phyloP scores from a whole-genome alignment of 2,888 invertebrate genomes.

The Tridacna gigas region DNA sequence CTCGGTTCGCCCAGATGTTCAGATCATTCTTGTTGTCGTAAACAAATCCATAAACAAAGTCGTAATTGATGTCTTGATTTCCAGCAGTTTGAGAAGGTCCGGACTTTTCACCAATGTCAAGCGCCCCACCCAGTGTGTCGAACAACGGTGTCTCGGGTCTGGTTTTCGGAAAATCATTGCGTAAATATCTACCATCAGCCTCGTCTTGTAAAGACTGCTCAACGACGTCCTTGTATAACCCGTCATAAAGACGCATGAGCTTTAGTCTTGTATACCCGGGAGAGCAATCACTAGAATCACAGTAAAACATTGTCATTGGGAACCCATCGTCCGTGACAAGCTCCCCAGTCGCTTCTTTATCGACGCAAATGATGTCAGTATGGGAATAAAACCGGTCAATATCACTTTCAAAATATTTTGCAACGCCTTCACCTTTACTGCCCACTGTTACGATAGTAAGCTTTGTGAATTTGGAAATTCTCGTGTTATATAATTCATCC shows the following conservation, averaged over 20 bases:
- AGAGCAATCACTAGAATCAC: background rate
- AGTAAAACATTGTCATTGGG: background rate
- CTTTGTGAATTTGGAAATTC: background rate
- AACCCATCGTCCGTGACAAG: background rate
- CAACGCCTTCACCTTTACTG: conserved; percentile 8
- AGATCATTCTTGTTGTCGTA: background rate
- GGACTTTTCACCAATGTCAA: background rate
- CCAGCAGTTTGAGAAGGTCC: background rate
- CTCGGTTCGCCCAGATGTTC: background rate
- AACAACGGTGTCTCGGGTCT: background rate
- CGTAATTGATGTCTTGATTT: conserved; percentile 1
- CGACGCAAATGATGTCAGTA: background rate
- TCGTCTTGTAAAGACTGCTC: background rate
- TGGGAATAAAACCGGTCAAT: background rate
- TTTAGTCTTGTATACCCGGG: conserved; percentile 4
- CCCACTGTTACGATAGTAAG: background rate
- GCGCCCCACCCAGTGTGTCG: background rate
- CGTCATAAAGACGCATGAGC: background rate
- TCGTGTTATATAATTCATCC: background rate
- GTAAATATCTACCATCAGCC: background rate
- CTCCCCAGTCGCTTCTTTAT: background rate
- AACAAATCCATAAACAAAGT: conserved; percentile 8
- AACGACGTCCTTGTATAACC: background rate
- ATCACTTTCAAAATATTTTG: conserved; percentile 20
- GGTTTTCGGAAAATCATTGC: background rate